Evolutionary conservation across 2,113 vertebrate genomes (phyloP), one percentile per base, ranked within the genome.

Genomic region (Melozone crissalis): DNA sequence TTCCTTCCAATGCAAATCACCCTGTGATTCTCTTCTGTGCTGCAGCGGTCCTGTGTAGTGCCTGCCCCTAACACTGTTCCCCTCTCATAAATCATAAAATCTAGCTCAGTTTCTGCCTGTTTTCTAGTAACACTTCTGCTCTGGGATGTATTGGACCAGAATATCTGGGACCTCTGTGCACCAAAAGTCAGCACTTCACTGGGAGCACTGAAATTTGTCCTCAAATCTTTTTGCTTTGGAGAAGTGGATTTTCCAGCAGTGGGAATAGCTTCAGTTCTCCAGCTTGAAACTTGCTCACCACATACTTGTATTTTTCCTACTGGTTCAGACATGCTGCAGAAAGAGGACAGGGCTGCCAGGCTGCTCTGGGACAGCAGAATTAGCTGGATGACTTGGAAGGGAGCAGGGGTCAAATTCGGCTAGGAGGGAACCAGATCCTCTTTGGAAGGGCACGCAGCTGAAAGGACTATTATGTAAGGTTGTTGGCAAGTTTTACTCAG

Each of bases 391-490:
- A 33, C 59, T 93, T 88, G 72, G 63, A 83, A 86, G 30, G 63
- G 54, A 84, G 68, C 68, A 77, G 49, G 55, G 67, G 72, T 59
- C 68, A 77, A 62, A 94, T 59, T 86, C 5, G 10, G n/a, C 39
- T 13, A 12, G 63, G 59, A 77, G 43, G 46, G 43, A 95, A 94
- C 57, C 43, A 0, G 24, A 92, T 94, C 72, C 71, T 62, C 43
- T 88, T 69, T 94, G 92, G 88, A 92, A 96, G 67, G 90, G 46
- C 90, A 30, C 19, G 2, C 9, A 30, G 55, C 43, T 84, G 63
- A 83, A 86, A 92, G 72, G 79, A 20, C 63, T 31, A 2, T 92
- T 96, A 84, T n/a, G n/a, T 84, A 88, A 97, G 54, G 57, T n/a
- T 84, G 55, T 35, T 92, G 83, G 92, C 79, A 77, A 63, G 80